These are phyloP conservation scores for Formica selysi DNA, from an alignment of 1,140 invertebrate species.

Conservation along the genomic window DNA sequence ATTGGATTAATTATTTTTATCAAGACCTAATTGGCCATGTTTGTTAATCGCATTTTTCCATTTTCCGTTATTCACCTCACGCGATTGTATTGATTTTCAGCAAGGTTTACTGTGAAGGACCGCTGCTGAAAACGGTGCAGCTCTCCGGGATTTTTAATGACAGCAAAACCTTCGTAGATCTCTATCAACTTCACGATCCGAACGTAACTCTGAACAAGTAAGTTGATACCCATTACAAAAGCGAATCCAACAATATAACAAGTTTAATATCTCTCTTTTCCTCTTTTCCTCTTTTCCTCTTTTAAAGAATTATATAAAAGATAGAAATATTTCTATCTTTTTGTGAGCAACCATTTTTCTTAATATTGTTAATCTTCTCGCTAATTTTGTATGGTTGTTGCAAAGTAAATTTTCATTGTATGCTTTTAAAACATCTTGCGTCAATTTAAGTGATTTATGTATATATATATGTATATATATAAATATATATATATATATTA, in stretches of 20 bases:
- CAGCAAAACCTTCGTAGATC: slow-evolving; percentile 97
- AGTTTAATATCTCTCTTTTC: neutral
- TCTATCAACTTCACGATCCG: slow-evolving; percentile 91
- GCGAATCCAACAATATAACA: neutral
- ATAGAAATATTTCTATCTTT: neutral
- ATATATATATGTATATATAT: neutral
- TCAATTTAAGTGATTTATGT: neutral
- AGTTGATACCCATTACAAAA: slow-evolving; percentile 63
- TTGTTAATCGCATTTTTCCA: slow-evolving; percentile 7
- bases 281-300: neutral
- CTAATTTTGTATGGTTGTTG: neutral
- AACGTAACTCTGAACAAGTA: slow-evolving; percentile 88
- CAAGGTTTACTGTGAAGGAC: slow-evolving; percentile 94
- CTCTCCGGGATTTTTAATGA: slow-evolving; percentile 92
- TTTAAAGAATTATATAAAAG: neutral
- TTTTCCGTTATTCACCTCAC: neutral
- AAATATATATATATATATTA: neutral
- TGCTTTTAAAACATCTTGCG: neutral
- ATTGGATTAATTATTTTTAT: slow-evolving; percentile 26
- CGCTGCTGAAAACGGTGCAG: slow-evolving; percentile 93
- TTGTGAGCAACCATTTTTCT: no score
- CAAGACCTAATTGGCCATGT: neutral
- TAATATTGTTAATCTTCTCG: neutral
- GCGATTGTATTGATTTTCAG: slow-evolving; percentile 84
- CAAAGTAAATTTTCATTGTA: neutral